Percentiles rank a stretch among this genome's conserved stretches.
phyloP scores from a whole-genome alignment of 2,113 vertebrate species.

The Acanthisitta chloris region DNA sequence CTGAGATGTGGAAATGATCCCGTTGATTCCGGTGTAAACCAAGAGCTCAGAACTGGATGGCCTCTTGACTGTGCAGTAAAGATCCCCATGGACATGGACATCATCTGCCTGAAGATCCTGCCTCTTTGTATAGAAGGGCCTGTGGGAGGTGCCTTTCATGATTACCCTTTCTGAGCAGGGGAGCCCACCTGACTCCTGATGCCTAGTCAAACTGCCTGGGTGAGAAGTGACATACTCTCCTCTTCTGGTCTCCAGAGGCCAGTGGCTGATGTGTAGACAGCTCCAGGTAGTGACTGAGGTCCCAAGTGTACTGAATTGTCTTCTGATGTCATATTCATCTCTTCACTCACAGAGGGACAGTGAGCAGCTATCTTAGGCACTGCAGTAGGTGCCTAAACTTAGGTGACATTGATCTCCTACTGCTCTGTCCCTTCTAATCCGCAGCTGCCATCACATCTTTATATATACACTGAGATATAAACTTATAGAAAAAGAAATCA shows the following conservation, averaged over 20 bases:
- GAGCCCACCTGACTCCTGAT: background rate
- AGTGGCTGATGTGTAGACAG: background rate
- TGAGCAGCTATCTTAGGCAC: background rate
- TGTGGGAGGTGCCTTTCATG: background rate
- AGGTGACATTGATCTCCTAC: background rate
- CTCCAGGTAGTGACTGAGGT: background rate
- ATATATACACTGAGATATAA: background rate
- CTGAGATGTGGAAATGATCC: background rate
- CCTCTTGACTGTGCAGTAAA: background rate
- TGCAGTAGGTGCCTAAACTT: background rate
- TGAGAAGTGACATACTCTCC: background rate
- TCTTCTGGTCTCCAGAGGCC: background rate
- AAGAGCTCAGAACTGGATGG: background rate
- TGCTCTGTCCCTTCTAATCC: background rate
- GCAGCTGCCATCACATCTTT: background rate
- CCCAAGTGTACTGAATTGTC: background rate
- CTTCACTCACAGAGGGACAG: background rate
- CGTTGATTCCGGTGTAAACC: background rate
- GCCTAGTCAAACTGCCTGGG: background rate
- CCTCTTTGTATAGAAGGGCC: background rate
- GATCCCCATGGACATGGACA: rapidly evolving
- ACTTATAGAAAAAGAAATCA: background rate
- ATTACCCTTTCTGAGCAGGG: background rate
- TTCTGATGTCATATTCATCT: background rate
- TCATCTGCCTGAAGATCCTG: background rate